Evolutionary conservation across 2,797 vertebrate species (phyloP).

Genomic region (Crenichthys baileyi): DNA sequence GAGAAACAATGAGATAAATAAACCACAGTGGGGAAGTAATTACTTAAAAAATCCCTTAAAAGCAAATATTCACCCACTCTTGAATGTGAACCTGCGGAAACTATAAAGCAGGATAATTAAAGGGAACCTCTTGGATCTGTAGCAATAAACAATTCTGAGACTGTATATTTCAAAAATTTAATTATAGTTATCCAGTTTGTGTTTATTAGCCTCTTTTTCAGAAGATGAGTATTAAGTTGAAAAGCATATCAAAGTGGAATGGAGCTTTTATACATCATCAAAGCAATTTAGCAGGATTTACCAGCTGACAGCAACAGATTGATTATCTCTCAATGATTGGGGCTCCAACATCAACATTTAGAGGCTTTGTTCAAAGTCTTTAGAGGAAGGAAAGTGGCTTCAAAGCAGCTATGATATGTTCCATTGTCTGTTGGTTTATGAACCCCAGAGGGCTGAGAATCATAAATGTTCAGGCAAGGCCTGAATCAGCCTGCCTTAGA

Average conservation of each 20-base stretch:
- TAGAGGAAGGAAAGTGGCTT: conserved; percentile 32
- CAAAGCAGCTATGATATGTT: conserved; percentile 40
- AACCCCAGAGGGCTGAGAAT: conserved; percentile 36
- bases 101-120: conserved; percentile 62
- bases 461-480: conserved; percentile 19
- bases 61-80: conserved; percentile 59
- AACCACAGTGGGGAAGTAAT: conserved; percentile 65
- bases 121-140: conserved; percentile 26
- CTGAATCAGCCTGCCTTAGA: conserved; percentile 38
- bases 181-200: conserved; percentile 35
- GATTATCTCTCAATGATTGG: conserved; percentile 36
- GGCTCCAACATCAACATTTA: conserved; percentile 39
- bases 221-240: conserved; percentile 4
- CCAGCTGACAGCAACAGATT: conserved; percentile 16
- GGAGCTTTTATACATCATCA: conserved; percentile 15
- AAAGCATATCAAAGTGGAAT: neutral
- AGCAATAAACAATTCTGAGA: conserved; percentile 51
- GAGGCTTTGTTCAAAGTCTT: conserved; percentile 27
- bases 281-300: conserved; percentile 36
- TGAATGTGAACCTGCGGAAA: conserved; percentile 54
- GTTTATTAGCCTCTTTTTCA: neutral
- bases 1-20: conserved; percentile 65
- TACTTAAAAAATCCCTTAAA: conserved; percentile 57
- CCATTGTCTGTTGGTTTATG: conserved; percentile 47
- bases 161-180: conserved; percentile 27